A percentile compares a stretch with the other conserved stretches of the same genome.
Conservation (phyloP, 2,797 vertebrate species). For the Sebastes miniatus region DNA sequence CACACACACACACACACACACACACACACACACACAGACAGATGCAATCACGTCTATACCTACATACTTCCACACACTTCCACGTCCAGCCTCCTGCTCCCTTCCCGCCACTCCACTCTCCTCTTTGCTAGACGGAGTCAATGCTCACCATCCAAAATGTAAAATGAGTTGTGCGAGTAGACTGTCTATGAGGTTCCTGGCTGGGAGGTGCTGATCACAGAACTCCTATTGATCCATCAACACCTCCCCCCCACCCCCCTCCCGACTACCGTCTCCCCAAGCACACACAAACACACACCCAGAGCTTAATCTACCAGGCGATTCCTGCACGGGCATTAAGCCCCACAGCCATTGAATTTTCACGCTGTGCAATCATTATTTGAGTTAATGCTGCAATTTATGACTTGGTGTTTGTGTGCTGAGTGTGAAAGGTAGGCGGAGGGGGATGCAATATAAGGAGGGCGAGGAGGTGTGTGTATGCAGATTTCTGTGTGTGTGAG, state of each 20-base stretch:
- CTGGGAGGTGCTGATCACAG: slow-evolving; percentile 68
- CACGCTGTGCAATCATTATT: slow-evolving; percentile 73
- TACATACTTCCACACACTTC: slow-evolving; percentile 7
- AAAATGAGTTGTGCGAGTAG: slow-evolving; percentile 63
- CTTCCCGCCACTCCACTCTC: slow-evolving; percentile 39
- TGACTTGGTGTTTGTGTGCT: slow-evolving; percentile 61
- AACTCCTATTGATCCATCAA: slow-evolving; percentile 61
- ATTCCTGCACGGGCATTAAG: slow-evolving; percentile 60
- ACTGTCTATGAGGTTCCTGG: slow-evolving; percentile 52
- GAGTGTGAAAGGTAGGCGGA: slow-evolving; percentile 42
- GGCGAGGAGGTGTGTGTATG: slow-evolving; percentile 4
- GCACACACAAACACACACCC: slow-evolving; percentile 39
- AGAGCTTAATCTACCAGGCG: slow-evolving; percentile 67
- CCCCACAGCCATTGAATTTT: slow-evolving; percentile 56
- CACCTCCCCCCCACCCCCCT: not conserved
- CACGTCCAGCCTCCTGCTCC: not conserved
- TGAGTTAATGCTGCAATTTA: slow-evolving; percentile 77
- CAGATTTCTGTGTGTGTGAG: not conserved
- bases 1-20: not conserved
- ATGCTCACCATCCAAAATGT: slow-evolving; percentile 71
- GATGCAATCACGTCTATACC: slow-evolving; percentile 24
- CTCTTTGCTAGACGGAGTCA: slow-evolving; percentile 59
- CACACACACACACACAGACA: slow-evolving; percentile 12
- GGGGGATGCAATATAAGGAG: slow-evolving; percentile 14
- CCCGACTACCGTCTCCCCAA: not conserved